A percentile compares a stretch with the other conserved stretches of the same genome.
Conservation (phyloP, 2,113 vertebrate genomes). For the Leucosticte australis region DNA sequence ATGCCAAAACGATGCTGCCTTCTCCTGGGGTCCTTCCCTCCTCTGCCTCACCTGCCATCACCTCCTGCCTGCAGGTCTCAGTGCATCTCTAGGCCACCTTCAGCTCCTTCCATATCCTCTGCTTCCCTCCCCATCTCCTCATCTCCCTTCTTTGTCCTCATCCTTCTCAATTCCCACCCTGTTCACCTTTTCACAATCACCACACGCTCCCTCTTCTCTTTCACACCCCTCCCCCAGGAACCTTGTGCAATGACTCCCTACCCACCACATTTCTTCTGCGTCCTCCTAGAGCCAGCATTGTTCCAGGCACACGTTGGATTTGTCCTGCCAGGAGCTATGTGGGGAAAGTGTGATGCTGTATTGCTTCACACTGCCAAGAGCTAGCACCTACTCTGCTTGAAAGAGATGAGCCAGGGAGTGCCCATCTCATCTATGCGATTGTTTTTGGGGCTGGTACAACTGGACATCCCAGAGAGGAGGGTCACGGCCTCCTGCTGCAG, state of each 20-base stretch:
- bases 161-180: not conserved
- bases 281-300: not conserved
- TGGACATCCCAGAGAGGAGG: not conserved
- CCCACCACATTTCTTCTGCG: not conserved
- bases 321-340: not conserved
- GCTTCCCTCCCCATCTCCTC: not conserved
- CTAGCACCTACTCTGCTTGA: not conserved
- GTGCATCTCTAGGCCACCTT: not conserved
- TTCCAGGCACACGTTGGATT: not conserved
- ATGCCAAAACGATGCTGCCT: rapidly evolving
- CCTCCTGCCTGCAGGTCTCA: not conserved
- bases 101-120: not conserved
- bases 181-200: not conserved
- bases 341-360: not conserved
- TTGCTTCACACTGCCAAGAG: not conserved
- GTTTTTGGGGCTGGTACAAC: not conserved
- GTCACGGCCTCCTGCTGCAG: not conserved
- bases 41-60: too few species aligned
- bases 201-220: not conserved
- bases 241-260: not conserved
- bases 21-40: not conserved
- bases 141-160: not conserved
- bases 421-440: not conserved
- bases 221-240: not conserved
- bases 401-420: not conserved